Percentiles rank a stretch among this genome's conserved stretches.
Conservation (phyloP, 2,113 vertebrate species). For the Axis porcinus region DNA sequence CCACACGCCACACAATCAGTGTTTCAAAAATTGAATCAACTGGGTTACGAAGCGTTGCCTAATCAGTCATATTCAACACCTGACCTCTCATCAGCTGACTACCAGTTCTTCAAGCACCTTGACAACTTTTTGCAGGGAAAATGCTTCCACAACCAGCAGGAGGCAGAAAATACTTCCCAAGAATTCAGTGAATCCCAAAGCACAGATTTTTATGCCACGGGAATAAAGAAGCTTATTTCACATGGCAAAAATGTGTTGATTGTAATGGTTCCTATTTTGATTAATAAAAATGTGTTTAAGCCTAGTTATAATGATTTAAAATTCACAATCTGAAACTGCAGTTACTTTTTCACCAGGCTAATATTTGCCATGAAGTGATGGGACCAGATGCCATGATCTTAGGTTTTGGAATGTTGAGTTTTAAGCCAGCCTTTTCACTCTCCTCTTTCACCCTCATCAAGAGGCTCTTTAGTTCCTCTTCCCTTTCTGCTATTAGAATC, state of each 20-base stretch:
- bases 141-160: not conserved
- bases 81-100: not conserved
- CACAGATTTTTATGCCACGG: not conserved
- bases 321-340: not conserved
- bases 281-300: not conserved
- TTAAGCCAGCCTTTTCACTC: not conserved
- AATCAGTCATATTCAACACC: not conserved
- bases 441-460: not conserved
- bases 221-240: not conserved
- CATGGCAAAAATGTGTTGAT: not conserved
- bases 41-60: not conserved
- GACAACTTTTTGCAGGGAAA: not conserved
- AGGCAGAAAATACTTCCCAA: not conserved
- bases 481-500: not conserved
- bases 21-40: not conserved
- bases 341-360: not conserved
- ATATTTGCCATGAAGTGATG: not conserved
- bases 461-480: not conserved
- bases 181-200: not conserved
- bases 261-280: not conserved
- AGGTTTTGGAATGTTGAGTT: not conserved
- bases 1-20: not conserved
- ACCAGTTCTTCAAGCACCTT: not conserved
- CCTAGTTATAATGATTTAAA: not conserved
- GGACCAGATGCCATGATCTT: not conserved